phyloP scores from a whole-genome alignment of 2,113 vertebrate species.

The Gobio gobio region DNA sequence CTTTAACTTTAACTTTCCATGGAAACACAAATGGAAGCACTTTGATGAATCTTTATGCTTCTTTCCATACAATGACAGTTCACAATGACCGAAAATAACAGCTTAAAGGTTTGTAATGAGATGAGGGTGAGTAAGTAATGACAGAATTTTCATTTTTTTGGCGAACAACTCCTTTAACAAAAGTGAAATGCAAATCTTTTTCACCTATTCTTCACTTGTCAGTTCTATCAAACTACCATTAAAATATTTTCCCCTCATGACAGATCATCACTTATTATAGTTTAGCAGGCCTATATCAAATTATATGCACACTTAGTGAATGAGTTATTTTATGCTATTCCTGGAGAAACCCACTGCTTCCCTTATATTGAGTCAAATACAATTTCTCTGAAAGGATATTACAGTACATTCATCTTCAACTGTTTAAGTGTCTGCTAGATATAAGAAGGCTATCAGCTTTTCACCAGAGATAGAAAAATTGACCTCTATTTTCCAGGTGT shows the following conservation, averaged over 20 bases:
- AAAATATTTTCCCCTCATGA: background rate
- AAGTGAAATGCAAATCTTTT: background rate
- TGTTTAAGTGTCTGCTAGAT: conserved; percentile 4
- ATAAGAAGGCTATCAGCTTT: background rate
- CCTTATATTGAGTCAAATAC: conserved; percentile 11
- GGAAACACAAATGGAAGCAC: background rate
- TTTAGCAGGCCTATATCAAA: background rate
- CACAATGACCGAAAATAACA: background rate
- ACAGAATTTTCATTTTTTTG: background rate
- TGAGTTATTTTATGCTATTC: background rate
- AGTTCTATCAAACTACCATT: background rate
- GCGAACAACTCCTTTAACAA: background rate
- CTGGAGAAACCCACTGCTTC: conserved; percentile 4
- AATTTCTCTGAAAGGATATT: conserved; percentile 10
- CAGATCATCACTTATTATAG: background rate
- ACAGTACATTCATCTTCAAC: background rate
- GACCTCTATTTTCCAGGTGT: conserved; percentile 40
- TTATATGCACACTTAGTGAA: background rate
- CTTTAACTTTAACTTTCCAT: too few relatives aligned
- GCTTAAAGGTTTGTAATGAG: background rate
- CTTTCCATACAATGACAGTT: background rate
- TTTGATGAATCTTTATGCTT: background rate
- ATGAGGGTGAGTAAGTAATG: background rate
- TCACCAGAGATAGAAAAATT: background rate
- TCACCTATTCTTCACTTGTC: background rate